A percentile compares a stretch with the other conserved stretches of the same genome.
These are phyloP conservation scores for Siphonodentalium dalli DNA, from an alignment of 2,888 invertebrate genomes.

Conservation along the genomic window DNA sequence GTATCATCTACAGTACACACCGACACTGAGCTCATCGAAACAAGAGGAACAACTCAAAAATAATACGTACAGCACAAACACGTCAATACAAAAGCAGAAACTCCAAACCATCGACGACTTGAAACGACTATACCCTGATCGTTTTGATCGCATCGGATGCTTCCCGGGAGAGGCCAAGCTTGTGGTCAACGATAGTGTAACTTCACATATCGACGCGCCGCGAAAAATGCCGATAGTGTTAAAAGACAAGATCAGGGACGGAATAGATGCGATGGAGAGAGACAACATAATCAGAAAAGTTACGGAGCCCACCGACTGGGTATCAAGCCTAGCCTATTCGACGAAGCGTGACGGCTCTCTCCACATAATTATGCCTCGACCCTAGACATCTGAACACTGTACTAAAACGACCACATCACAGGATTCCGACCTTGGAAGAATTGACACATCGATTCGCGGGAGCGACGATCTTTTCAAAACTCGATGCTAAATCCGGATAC, in stretches of 20 bases:
- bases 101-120: conserved; percentile 2
- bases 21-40: too few species aligned
- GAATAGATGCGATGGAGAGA: conserved; percentile 13
- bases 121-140: conserved; percentile 4
- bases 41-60: too few species aligned
- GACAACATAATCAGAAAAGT: conserved; percentile 16
- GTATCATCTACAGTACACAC: too few species aligned
- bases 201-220: conserved; percentile 7
- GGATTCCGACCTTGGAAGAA: conserved; percentile 2
- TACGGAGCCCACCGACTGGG: conserved; percentile 20
- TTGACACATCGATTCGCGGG: background rate
- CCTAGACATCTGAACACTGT: conserved; percentile 5
- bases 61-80: too few species aligned
- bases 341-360: conserved; percentile 17
- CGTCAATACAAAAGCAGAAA: too few species aligned
- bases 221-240: conserved; percentile 15
- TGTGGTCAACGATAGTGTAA: background rate
- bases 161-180: conserved; percentile 5
- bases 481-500: conserved; percentile 1
- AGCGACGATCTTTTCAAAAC: background rate
- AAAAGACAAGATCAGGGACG: conserved; percentile 5
- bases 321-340: conserved; percentile 13
- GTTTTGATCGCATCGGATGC: conserved; percentile 16
- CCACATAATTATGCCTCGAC: conserved; percentile 12
- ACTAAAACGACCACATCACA: conserved; percentile 9